Percentiles rank a stretch among this genome's conserved stretches.
phyloP scores from a whole-genome alignment of 2,888 invertebrate species.

The Anodontia alba region DNA sequence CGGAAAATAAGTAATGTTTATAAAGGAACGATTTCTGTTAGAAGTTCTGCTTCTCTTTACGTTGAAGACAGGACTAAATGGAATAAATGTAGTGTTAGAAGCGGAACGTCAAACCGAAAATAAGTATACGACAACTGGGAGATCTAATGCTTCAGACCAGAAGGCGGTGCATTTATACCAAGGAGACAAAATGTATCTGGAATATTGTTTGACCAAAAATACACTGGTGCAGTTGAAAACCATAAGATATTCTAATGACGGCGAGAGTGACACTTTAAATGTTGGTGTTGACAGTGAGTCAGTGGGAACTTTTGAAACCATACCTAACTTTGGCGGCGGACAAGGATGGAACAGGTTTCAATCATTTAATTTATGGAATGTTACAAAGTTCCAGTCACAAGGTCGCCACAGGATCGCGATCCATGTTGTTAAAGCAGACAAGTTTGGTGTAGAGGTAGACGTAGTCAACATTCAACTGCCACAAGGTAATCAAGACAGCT shows the following conservation, averaged over 20 bases:
- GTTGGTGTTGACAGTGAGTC: constrained; percentile 50
- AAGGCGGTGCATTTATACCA: constrained; percentile 52
- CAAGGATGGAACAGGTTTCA: constrained; percentile 53
- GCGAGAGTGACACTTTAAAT: constrained; percentile 47
- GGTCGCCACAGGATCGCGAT: constrained; percentile 60
- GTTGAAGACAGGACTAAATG: no score
- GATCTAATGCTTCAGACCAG: constrained; percentile 42
- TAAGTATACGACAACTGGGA: not conserved
- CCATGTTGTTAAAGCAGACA: constrained; percentile 48
- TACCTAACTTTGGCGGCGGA: constrained; percentile 31
- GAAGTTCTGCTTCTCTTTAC: no score
- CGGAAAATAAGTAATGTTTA: not conserved
- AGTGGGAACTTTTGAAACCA: constrained; percentile 41
- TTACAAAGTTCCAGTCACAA: constrained; percentile 14
- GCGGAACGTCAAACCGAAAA: not conserved
- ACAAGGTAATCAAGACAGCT: constrained; percentile 24
- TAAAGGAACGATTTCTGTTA: not conserved
- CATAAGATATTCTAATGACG: constrained; percentile 66
- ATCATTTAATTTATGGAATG: constrained; percentile 22
- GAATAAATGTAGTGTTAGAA: not conserved
- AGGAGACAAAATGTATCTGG: constrained; percentile 37
- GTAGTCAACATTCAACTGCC: constrained; percentile 38
- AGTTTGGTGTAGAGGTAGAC: constrained; percentile 71
- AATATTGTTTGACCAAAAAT: constrained; percentile 60
- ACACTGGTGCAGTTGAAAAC: constrained; percentile 42